Base-by-base conservation (phyloP, 2,888 invertebrate species). In the Linyphia triangularis region DNA sequence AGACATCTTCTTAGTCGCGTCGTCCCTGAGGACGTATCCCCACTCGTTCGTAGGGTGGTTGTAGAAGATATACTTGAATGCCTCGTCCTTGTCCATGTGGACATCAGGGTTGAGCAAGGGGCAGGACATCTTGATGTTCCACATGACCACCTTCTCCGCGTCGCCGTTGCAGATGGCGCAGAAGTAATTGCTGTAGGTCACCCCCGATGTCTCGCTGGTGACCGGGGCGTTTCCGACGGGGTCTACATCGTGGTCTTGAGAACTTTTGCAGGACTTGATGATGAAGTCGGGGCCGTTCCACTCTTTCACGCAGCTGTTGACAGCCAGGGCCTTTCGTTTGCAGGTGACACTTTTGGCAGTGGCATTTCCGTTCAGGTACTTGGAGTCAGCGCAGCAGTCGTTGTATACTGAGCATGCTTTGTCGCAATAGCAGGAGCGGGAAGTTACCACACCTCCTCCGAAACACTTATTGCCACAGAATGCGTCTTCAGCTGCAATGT, bases 261-360 rank as follows among this genome's bases (percentile, higher is more conserved):
- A 26, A 0, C 59, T 30, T 3, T 61, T 69, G 82, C 88, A 88
- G n/a, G 82, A 83, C n/a, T 88, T 88, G n/a, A 69, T 33, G 6
- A 88, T 83, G 19, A 83, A 88, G 22, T 88, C 88, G 1, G 88
- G 88, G 5, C 88, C 88, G 0, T 82, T 82, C 88, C 88, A 88
- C 13, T 88, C 70, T 16, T 61, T 67, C 3, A 77, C 30, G 37
- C 88, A 88, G 1, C 61, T 70, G 69, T 61, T 77, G 1, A 88
- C 82, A 10, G 63, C 82, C 2, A 77, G 37, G 2, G 77, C 70
- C 2, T 77, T 86, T 6, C 81, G 3, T 24, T 86, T 86, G 81
- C 86, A 86, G 5, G 28, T 2, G 22, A 63, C 30, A 7, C 33
- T 43, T 10, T 30, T 61, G n/a, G n/a, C n/a, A n/a, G 72, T 51